A percentile compares a stretch with the other conserved stretches of the same genome.
These are phyloP conservation scores for Bothrops alternatus DNA, from an alignment of 2,797 vertebrate genomes.

Conservation along the genomic window DNA sequence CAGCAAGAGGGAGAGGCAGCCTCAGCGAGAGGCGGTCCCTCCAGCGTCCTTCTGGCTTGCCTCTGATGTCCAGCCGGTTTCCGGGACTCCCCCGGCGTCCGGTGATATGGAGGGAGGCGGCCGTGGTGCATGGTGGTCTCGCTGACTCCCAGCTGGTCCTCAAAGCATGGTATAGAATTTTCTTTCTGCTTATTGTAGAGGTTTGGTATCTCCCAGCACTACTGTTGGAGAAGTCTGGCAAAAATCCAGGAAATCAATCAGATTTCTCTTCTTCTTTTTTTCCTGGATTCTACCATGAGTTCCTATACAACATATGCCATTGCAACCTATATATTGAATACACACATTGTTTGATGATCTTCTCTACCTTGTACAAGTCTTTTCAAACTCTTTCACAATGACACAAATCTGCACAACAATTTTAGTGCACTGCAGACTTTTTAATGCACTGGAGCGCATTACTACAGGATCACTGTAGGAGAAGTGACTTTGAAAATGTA, in stretches of 20 bases:
- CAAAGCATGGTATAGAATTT: constrained; percentile 1
- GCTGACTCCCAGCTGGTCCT: not conserved
- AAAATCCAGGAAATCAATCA: constrained; percentile 49
- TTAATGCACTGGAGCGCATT: constrained; percentile 31
- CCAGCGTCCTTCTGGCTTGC: too few relatives aligned
- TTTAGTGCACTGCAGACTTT: constrained; percentile 33
- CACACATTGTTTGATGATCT: not conserved
- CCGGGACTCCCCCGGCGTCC: too few relatives aligned
- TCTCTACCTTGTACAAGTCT: not conserved
- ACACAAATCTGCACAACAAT: constrained; percentile 43
- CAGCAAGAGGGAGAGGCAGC: too few relatives aligned
- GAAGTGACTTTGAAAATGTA: constrained; percentile 40
- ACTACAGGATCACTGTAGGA: constrained; percentile 37
- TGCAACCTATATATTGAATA: not conserved
- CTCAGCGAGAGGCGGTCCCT: too few relatives aligned
- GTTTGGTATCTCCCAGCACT: constrained; percentile 19
- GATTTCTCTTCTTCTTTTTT: constrained; percentile 28
- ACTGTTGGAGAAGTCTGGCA: constrained; percentile 39
- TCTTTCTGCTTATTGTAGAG: constrained; percentile 21
- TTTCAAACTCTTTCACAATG: constrained; percentile 32
- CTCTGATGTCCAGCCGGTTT: too few relatives aligned
- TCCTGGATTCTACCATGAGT: constrained; percentile 22
- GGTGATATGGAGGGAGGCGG: too few relatives aligned
- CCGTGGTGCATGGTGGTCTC: too few relatives aligned
- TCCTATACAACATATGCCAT: constrained; percentile 23